phyloP scores from a whole-genome alignment of 2,113 vertebrate species.

The Aplodontia rufa region DNA sequence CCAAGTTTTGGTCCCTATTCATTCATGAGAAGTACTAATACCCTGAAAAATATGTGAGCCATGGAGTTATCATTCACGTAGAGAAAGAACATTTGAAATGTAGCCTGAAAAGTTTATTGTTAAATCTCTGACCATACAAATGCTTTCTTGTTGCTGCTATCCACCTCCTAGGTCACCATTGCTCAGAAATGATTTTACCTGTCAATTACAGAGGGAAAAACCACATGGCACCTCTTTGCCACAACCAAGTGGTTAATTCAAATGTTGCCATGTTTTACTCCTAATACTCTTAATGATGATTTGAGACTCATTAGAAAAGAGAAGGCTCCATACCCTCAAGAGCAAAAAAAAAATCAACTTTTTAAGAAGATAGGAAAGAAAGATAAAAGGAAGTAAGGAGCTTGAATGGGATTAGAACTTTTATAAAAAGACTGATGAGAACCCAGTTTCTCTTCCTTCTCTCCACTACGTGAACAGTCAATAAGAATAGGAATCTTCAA shows the following conservation, averaged over 20 bases:
- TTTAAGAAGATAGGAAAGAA: too few relatives aligned
- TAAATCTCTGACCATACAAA: not conserved
- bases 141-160: not conserved
- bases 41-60: not conserved
- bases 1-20: not conserved
- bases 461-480: not conserved
- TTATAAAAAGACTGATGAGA: not conserved
- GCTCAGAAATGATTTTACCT: not conserved
- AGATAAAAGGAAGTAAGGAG: not conserved
- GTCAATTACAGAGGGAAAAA: not conserved
- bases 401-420: not conserved
- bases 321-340: not conserved
- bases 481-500: not conserved
- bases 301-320: not conserved
- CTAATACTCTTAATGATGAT: not conserved
- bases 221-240: not conserved
- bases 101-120: not conserved
- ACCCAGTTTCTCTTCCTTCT: not conserved
- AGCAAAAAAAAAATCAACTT: not conserved
- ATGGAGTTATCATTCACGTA: not conserved
- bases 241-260: not conserved
- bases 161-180: not conserved
- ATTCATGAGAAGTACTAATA: not conserved
- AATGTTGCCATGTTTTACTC: not conserved
- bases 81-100: not conserved